Evolutionary conservation across 2,797 vertebrate species (phyloP).

Genomic region (Argya squamiceps): DNA sequence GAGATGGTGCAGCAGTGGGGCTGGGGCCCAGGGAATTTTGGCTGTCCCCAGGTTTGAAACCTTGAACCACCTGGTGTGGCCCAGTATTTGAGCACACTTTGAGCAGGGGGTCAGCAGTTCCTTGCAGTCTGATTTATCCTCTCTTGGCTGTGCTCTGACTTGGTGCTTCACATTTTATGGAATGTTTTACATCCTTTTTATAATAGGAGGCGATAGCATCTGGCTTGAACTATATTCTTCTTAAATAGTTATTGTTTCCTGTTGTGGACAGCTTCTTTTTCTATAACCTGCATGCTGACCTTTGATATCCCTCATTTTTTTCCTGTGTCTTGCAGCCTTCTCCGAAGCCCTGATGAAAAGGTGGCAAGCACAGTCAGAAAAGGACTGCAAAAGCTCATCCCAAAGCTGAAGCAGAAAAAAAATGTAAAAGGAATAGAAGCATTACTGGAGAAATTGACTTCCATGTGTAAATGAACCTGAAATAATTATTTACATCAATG

Average conservation of each 20-base stretch:
- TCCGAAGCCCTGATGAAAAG: conserved; percentile 84
- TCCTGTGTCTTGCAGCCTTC: conserved; percentile 79
- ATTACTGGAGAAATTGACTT: conserved; percentile 83
- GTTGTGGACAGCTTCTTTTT: background rate
- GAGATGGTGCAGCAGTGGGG: background rate
- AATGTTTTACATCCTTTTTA: background rate
- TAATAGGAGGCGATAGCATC: background rate
- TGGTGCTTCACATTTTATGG: background rate
- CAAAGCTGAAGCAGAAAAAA: conserved; percentile 78
- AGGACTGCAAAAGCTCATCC: conserved; percentile 78
- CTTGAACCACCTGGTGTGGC: background rate
- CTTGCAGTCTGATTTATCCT: background rate
- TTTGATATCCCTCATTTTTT: background rate
- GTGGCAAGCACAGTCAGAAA: conserved; percentile 82
- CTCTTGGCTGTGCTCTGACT: background rate
- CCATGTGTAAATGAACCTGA: conserved; percentile 24
- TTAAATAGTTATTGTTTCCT: background rate
- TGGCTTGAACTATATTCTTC: background rate
- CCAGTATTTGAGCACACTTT: background rate
- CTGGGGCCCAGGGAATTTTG: background rate
- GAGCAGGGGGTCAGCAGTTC: background rate
- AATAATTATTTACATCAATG: background rate
- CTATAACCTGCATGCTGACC: background rate
- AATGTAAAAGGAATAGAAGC: conserved; percentile 84
- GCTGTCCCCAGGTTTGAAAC: background rate